These are phyloP conservation scores for Brachymystax lenok DNA, from an alignment of 2,797 vertebrate species.

Conservation along the genomic window DNA sequence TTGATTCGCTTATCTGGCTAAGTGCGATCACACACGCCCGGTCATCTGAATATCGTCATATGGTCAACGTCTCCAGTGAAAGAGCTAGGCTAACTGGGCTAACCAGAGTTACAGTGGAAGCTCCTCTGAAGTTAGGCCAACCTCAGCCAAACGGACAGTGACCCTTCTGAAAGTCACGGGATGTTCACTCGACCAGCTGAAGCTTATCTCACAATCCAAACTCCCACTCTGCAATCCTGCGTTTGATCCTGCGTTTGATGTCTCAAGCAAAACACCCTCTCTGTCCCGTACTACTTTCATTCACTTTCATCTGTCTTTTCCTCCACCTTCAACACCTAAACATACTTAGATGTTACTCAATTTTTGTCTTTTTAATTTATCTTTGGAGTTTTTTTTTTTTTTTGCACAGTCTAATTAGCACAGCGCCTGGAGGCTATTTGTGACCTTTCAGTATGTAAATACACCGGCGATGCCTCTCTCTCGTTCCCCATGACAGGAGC, in stretches of 20 bases:
- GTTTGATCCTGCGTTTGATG: constrained; percentile 17
- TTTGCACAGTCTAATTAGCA: constrained; percentile 79
- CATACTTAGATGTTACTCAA: constrained; percentile 59
- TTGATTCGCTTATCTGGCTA: constrained; percentile 93
- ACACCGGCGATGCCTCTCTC: constrained; percentile 52
- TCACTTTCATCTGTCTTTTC: constrained; percentile 65
- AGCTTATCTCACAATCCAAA: neutral
- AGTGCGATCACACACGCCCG: constrained; percentile 84
- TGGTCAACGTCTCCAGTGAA: constrained; percentile 81
- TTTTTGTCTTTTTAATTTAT: constrained; percentile 71
- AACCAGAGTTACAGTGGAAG: constrained; percentile 3
- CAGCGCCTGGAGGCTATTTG: constrained; percentile 80
- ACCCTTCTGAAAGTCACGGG: neutral
- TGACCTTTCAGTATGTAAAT: constrained; percentile 84
- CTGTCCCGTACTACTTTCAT: constrained; percentile 40
- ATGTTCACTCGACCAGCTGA: neutral
- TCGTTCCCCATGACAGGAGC: constrained; percentile 60
- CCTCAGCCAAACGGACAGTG: neutral
- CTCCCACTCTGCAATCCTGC: constrained; percentile 28
- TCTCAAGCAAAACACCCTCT: constrained; percentile 13
- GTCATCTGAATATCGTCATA: constrained; percentile 89
- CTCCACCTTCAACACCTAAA: constrained; percentile 56
- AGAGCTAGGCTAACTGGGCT: constrained; percentile 49
- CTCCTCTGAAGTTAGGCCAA: rapidly evolving
- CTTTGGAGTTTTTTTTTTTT: constrained; percentile 57